Conservation (phyloP, 1,140 invertebrate genomes). For the Copidosoma floridanum region DNA sequence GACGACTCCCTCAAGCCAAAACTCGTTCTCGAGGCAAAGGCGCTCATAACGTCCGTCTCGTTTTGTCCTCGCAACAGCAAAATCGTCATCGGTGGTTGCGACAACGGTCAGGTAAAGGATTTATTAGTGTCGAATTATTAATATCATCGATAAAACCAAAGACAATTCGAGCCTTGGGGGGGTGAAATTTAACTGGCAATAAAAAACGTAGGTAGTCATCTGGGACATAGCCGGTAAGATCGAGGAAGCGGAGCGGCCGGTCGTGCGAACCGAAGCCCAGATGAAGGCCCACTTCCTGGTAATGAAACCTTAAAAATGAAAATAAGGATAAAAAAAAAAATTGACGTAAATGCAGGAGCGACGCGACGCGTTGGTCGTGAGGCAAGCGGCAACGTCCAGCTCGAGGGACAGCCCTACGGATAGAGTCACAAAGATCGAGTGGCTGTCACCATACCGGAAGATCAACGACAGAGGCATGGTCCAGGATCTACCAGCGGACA, state of each 20-base stretch:
- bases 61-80: slow-evolving; percentile 70
- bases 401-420: slow-evolving; percentile 63
- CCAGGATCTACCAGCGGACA: slow-evolving; percentile 40
- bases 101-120: slow-evolving; percentile 66
- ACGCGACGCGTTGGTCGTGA: slow-evolving; percentile 58
- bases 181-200: not conserved
- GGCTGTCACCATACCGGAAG: slow-evolving; percentile 63
- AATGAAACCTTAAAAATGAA: no score
- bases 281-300: slow-evolving; percentile 60
- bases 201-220: slow-evolving; percentile 60
- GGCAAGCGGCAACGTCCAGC: slow-evolving; percentile 62
- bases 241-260: slow-evolving; percentile 62
- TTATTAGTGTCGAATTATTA: no score
- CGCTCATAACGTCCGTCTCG: slow-evolving; percentile 63
- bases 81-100: slow-evolving; percentile 68
- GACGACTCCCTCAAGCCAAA: slow-evolving; percentile 68
- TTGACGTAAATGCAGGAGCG: slow-evolving; percentile 69
- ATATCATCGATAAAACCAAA: no score
- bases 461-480: slow-evolving; percentile 63
- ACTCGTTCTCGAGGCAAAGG: slow-evolving; percentile 65
- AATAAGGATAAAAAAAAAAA: slow-evolving; percentile 49
- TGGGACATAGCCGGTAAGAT: slow-evolving; percentile 73
- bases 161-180: no score
- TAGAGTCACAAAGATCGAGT: slow-evolving; percentile 63
- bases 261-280: slow-evolving; percentile 63